These are phyloP conservation scores for Hydractinia echinata DNA, from an alignment of 30 jellyfish, hydroid and myxozoan genomes.

Conservation along the genomic window DNA sequence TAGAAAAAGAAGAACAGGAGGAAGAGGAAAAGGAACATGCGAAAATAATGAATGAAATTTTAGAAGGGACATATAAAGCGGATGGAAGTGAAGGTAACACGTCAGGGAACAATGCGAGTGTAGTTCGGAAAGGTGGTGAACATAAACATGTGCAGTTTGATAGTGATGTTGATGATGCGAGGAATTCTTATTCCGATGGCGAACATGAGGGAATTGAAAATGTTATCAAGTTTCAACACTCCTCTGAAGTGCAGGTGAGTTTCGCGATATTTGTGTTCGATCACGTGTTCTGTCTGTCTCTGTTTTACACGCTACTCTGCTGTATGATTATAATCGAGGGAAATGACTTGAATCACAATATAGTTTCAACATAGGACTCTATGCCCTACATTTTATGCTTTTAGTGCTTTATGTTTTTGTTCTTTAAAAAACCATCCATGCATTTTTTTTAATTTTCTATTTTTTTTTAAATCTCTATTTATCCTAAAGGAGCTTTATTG, in stretches of 20 bases:
- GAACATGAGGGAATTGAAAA: constrained; percentile 4
- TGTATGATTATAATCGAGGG: constrained; percentile 21
- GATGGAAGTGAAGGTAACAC: neutral
- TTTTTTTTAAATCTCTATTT: too few species aligned
- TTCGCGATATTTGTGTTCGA: neutral
- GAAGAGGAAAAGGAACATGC: constrained; percentile 31
- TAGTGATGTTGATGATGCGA: neutral
- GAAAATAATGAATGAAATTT: constrained; percentile 4
- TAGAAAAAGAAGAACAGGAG: constrained; percentile 56
- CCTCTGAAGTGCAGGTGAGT: neutral
- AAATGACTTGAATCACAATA: neutral
- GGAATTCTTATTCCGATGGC: neutral
- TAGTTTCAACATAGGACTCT: too few species aligned
- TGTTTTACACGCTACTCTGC: neutral
- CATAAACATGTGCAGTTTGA: constrained; percentile 5
- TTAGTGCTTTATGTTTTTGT: too few species aligned
- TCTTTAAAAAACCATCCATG: too few species aligned
- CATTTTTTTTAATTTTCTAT: too few species aligned
- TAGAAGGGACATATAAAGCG: neutral
- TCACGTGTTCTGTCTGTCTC: neutral
- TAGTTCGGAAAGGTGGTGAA: neutral
- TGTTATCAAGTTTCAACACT: constrained; percentile 3
- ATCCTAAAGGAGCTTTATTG: too few species aligned
- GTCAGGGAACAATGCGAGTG: neutral
- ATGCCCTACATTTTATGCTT: too few species aligned